Percentiles rank a stretch among this genome's conserved stretches.
These are phyloP conservation scores for Sardinella longiceps DNA, from an alignment of 2,797 vertebrate species.

Conservation along the genomic window DNA sequence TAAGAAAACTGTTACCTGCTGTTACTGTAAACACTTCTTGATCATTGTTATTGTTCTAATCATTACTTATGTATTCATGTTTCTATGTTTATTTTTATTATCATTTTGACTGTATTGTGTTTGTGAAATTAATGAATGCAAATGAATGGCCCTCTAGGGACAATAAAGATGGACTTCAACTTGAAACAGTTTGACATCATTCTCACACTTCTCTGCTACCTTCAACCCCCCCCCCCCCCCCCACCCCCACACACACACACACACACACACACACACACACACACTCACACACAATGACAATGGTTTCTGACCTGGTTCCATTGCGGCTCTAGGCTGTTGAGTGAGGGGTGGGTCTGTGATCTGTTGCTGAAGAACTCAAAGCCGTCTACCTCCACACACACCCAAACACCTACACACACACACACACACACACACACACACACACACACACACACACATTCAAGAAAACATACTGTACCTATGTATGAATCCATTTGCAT, in stretches of 20 bases:
- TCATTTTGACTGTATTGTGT: no score
- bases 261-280: neutral
- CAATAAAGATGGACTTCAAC: no score
- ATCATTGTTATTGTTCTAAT: no score
- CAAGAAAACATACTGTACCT: neutral
- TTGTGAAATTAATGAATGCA: no score
- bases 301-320: slow-evolving; percentile 75
- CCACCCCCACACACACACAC: slow-evolving; percentile 27
- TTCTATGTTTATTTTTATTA: no score
- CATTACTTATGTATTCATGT: no score
- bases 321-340: slow-evolving; percentile 64
- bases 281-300: neutral
- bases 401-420: slow-evolving; percentile 64
- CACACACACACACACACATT: no score
- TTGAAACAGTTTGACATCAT: no score
- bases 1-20: no score
- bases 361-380: slow-evolving; percentile 70
- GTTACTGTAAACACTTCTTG: no score
- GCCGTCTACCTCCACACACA: slow-evolving; percentile 76
- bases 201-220: no score
- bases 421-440: neutral
- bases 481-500: neutral
- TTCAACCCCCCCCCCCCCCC: neutral
- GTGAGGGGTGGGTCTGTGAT: slow-evolving; percentile 71
- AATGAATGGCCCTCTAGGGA: no score